Evolutionary conservation across 1,140 invertebrate genomes (phyloP).

Genomic region (Maconellicoccus hirsutus): DNA sequence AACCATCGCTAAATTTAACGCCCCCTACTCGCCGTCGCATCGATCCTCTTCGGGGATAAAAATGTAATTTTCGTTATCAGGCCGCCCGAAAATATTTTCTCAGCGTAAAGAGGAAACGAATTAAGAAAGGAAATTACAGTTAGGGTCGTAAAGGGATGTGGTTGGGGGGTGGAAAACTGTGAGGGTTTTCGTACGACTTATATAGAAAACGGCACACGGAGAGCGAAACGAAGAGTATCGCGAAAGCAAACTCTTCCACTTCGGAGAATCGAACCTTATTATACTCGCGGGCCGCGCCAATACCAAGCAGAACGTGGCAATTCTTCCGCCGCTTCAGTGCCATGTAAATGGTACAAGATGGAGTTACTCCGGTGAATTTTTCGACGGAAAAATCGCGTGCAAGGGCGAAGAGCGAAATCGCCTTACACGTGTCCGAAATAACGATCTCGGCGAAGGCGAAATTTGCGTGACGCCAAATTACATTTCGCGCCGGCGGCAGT

Average conservation of each 20-base stretch:
- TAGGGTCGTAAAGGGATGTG: not conserved
- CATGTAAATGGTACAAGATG: not conserved
- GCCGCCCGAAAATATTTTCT: conserved; percentile 18
- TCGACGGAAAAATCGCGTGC: not conserved
- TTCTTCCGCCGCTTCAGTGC: not conserved
- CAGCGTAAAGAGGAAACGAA: conserved; percentile 19
- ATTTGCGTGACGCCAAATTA: too few species aligned
- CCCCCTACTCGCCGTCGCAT: not conserved
- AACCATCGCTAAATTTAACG: conserved; percentile 7
- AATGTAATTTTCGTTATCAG: conserved; percentile 22
- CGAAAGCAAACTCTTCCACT: conserved; percentile 18
- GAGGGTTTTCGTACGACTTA: not conserved
- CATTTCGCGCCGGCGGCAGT: too few species aligned
- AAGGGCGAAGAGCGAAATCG: not conserved
- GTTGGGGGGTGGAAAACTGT: not conserved
- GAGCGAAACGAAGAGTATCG: conserved; percentile 7
- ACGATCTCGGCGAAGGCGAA: too few species aligned
- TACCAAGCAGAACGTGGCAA: conserved; percentile 15
- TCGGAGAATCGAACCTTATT: conserved; percentile 19
- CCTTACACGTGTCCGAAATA: too few species aligned
- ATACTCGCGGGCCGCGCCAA: conserved; percentile 10
- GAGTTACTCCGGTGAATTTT: not conserved
- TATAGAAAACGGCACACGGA: not conserved
- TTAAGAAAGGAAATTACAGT: conserved; percentile 22
- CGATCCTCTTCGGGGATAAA: conserved; percentile 16